Evolutionary conservation across 2,113 vertebrate species (phyloP).

Genomic region (Melanerpes formicivorus): DNA sequence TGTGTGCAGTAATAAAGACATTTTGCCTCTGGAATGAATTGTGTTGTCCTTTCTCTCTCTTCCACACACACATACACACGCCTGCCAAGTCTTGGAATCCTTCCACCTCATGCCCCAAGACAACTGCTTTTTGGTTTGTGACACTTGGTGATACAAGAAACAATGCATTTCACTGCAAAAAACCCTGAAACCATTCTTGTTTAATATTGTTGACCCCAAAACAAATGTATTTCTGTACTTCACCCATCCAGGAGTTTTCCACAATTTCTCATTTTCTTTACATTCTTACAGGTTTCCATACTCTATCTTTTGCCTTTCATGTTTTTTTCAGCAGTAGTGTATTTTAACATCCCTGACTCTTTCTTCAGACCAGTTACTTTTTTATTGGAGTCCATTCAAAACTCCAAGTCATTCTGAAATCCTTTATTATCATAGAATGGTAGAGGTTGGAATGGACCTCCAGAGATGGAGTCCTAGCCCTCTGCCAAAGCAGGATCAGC

Average conservation of each 20-base stretch:
- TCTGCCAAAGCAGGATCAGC: too few species aligned
- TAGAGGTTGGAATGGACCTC: too few species aligned
- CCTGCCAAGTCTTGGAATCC: background rate
- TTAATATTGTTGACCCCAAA: background rate
- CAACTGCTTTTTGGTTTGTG: background rate
- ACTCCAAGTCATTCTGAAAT: background rate
- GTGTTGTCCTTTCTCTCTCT: background rate
- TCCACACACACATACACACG: background rate
- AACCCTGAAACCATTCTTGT: background rate
- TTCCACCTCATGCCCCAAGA: background rate
- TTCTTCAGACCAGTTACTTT: background rate
- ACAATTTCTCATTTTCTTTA: background rate
- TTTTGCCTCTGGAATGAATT: background rate
- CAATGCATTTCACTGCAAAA: background rate
- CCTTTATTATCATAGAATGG: background rate
- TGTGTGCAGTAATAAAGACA: accelerated
- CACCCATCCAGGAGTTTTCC: background rate
- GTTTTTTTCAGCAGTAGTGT: background rate
- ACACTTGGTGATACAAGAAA: background rate
- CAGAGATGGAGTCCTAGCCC: too few species aligned
- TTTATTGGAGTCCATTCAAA: background rate
- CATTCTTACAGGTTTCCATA: background rate
- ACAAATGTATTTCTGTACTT: background rate
- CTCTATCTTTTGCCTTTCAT: background rate
- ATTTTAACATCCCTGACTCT: background rate